Conservation (phyloP, 2,888 invertebrate genomes). For the Acleris sparsana region DNA sequence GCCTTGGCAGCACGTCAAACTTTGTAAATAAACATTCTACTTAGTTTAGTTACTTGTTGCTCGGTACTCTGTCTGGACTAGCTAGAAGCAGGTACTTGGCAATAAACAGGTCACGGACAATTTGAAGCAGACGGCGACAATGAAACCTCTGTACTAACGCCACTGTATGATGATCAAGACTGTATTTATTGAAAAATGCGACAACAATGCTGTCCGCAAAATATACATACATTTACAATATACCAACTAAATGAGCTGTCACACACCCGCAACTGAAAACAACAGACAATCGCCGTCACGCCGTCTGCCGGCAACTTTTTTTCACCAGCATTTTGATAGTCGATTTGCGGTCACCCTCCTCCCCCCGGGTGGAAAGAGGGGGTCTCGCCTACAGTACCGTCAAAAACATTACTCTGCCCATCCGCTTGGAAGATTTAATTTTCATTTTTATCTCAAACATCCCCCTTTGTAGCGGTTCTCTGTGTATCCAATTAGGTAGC, state of each 20-base stretch:
- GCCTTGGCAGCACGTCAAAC: no score
- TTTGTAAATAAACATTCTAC: no score
- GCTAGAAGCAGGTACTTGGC: no score
- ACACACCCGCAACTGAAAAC: conserved; percentile 44
- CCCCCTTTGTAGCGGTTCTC: conserved; percentile 82
- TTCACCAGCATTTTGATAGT: conserved; percentile 81
- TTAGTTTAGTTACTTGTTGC: no score
- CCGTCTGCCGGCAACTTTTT: conserved; percentile 69
- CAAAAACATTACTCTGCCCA: conserved; percentile 83
- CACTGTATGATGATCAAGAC: no score
- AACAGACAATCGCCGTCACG: conserved; percentile 66
- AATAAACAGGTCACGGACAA: no score
- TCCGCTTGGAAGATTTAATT: conserved; percentile 84
- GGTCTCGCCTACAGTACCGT: conserved; percentile 71
- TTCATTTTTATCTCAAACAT: conserved; percentile 85
- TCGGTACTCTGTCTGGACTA: no score
- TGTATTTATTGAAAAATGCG: no score
- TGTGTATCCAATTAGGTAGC: conserved; percentile 82
- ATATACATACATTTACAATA: not conserved
- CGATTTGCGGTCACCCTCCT: conserved; percentile 75
- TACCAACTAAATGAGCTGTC: not conserved
- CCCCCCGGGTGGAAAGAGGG: conserved; percentile 43
- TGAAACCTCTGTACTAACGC: no score
- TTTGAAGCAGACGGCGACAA: no score
- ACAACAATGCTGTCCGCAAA: not conserved